phyloP scores from a whole-genome alignment of 2,113 vertebrate species.

The Misgurnus mizolepis region DNA sequence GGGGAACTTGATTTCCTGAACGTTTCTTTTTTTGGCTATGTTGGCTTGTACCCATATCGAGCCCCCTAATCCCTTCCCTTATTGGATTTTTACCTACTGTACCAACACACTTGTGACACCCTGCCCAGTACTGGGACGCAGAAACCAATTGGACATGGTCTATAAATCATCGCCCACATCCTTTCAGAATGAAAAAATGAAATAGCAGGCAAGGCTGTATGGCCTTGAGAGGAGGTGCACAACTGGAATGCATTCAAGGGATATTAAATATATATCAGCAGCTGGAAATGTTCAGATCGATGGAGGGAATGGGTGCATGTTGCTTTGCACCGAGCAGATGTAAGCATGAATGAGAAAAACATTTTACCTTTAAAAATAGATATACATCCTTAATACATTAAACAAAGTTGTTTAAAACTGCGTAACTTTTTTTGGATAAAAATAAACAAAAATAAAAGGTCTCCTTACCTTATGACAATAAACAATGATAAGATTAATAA shows the following conservation, averaged over 20 bases:
- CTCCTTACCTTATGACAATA: too few species aligned
- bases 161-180: slow-evolving; percentile 77
- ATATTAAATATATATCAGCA: slow-evolving; percentile 67
- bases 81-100: slow-evolving; percentile 68
- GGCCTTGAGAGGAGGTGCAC: slow-evolving; percentile 32
- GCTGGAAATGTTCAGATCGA: slow-evolving; percentile 71
- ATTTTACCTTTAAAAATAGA: too few species aligned
- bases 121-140: slow-evolving; percentile 70
- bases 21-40: slow-evolving; percentile 49
- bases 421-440: too few species aligned
- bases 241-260: slow-evolving; percentile 68
- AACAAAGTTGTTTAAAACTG: too few species aligned
- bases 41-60: slow-evolving; percentile 36
- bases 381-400: too few species aligned
- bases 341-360: background rate
- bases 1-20: slow-evolving; percentile 64
- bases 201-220: slow-evolving; percentile 47
- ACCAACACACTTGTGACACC: slow-evolving; percentile 70
- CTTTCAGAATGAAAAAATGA: slow-evolving; percentile 67
- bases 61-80: slow-evolving; percentile 54
- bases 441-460: too few species aligned
- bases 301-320: slow-evolving; percentile 23
- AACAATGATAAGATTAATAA: too few species aligned
- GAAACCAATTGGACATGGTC: slow-evolving; percentile 71
- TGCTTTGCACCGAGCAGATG: slow-evolving; percentile 4